These are phyloP conservation scores for Brachypteracias leptosomus DNA, from an alignment of 2,113 vertebrate species.

Conservation along the genomic window DNA sequence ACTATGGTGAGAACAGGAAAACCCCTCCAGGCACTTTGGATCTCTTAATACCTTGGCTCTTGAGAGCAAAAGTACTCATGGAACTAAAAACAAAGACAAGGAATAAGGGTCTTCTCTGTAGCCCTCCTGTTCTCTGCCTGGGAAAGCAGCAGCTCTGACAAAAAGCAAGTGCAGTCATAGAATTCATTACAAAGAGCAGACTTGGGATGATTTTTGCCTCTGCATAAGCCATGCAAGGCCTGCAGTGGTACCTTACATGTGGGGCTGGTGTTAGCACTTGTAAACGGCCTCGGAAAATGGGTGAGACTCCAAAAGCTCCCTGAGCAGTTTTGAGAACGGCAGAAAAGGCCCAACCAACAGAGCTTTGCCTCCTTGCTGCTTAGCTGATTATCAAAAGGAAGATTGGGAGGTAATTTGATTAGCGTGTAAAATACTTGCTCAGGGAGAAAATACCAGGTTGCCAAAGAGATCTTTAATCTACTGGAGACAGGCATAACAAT, in stretches of 20 bases:
- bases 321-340: neutral
- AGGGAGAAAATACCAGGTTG: constrained; percentile 25
- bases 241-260: neutral
- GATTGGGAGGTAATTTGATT: constrained; percentile 25
- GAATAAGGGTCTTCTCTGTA: neutral
- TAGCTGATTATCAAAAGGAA: constrained; percentile 4
- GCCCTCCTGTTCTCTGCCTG: neutral
- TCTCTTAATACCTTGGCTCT: neutral
- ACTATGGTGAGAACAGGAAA: neutral
- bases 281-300: neutral
- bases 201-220: neutral
- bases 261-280: neutral
- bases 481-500: constrained; percentile 1
- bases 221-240: neutral
- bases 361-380: constrained; percentile 5
- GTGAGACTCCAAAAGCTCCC: neutral
- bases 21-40: neutral
- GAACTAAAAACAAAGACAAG: neutral
- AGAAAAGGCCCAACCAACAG: neutral
- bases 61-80: neutral
- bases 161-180: neutral
- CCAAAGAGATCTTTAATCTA: constrained; percentile 39
- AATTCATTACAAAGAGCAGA: neutral
- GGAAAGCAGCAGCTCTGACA: neutral
- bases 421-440: neutral